Percentiles rank a stretch among this genome's conserved stretches.
phyloP scores from a whole-genome alignment of 1,140 invertebrate species.

The Aphelenchoides besseyi region DNA sequence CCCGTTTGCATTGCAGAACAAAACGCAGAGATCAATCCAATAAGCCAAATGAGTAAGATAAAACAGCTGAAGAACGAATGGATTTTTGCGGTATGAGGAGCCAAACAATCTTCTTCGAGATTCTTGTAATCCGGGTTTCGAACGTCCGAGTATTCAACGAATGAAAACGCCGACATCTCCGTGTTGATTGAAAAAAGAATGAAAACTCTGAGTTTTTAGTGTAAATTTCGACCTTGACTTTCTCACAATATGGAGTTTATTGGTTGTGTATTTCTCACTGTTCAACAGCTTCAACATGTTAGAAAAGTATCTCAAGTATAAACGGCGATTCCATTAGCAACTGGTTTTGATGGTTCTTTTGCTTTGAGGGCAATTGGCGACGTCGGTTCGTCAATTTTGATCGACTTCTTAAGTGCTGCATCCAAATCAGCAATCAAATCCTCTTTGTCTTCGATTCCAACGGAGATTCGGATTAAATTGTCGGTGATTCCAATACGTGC shows the following conservation, averaged over 20 bases:
- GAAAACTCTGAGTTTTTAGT: not conserved
- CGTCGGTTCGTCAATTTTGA: not conserved
- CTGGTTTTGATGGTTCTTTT: not conserved
- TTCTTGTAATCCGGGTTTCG: constrained; percentile 14
- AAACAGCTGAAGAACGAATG: constrained; percentile 20
- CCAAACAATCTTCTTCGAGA: constrained; percentile 17
- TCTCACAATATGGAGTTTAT: constrained; percentile 13
- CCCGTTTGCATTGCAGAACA: not conserved
- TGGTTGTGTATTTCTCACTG: not conserved
- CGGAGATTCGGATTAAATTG: constrained; percentile 80
- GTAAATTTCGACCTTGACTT: not conserved
- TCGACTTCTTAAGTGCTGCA: constrained; percentile 68
- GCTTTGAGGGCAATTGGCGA: not conserved
- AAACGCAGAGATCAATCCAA: not conserved
- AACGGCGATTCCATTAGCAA: constrained; percentile 2
- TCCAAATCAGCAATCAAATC: constrained; percentile 83
- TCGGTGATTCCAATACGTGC: constrained; percentile 77
- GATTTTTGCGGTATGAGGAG: not conserved
- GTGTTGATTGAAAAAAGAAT: constrained; percentile 12
- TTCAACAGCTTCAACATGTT: not conserved
- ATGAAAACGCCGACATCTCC: constrained; percentile 4
- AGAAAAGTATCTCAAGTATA: not conserved
- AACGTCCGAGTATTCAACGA: constrained; percentile 17
- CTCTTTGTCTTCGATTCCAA: constrained; percentile 81
- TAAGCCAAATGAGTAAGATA: constrained; percentile 14